Conservation (phyloP, 2,113 vertebrate species). For the Labrus mixtus region DNA sequence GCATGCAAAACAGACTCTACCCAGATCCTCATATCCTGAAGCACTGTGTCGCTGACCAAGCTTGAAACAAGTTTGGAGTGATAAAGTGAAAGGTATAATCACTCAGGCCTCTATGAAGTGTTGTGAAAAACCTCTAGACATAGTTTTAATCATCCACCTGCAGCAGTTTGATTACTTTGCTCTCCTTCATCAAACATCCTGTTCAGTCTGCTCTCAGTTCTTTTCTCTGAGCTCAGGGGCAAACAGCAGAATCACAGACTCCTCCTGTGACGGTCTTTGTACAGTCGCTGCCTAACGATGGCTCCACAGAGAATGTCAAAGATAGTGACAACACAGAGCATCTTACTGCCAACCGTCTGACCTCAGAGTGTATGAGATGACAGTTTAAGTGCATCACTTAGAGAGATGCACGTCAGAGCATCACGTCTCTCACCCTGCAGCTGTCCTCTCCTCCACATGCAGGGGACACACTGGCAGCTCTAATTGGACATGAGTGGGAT, state of each 20-base stretch:
- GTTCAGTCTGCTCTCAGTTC: constrained; percentile 7
- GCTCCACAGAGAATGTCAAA: not conserved
- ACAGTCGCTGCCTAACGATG: not conserved
- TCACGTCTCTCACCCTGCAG: not conserved
- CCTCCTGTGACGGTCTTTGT: not conserved
- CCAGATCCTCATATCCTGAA: no score
- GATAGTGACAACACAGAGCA: constrained; percentile 11
- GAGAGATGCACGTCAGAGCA: not conserved
- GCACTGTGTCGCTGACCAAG: no score
- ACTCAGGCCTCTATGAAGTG: no score
- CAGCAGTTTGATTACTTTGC: constrained; percentile 24
- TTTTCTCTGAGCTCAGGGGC: constrained; percentile 14
- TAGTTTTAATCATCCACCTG: constrained; percentile 7
- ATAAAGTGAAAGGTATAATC: not conserved
- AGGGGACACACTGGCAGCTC: not conserved
- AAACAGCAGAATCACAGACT: constrained; percentile 28
- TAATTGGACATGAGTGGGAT: constrained; percentile 2
- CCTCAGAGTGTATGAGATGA: not conserved
- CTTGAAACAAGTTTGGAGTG: no score
- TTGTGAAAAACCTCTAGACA: no score
- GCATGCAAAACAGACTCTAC: no score
- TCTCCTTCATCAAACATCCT: constrained; percentile 12
- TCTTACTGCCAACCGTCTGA: constrained; percentile 3
- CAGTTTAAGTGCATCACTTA: constrained; percentile 7
- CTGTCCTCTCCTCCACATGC: not conserved